Evolutionary conservation across 2,113 vertebrate species (phyloP).

Genomic region (Ictidomys tridecemlineatus): DNA sequence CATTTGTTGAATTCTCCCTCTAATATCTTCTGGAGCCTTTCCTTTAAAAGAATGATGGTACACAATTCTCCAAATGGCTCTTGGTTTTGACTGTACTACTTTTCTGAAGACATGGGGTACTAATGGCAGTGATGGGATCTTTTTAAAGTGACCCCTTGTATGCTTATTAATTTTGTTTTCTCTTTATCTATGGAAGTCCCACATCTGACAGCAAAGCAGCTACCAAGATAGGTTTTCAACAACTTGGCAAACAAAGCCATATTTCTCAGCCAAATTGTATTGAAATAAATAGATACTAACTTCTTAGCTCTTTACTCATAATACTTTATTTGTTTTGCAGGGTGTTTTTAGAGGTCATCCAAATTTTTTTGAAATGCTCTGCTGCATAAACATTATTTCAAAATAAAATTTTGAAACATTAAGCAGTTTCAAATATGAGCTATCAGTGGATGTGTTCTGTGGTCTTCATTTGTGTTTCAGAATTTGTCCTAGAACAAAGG

Average conservation of each 20-base stretch:
- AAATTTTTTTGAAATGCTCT: constrained; percentile 58
- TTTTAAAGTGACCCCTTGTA: neutral
- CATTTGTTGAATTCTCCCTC: neutral
- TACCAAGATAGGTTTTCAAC: constrained; percentile 7
- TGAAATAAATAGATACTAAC: constrained; percentile 70
- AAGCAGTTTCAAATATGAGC: constrained; percentile 35
- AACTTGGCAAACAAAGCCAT: constrained; percentile 61
- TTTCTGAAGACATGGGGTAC: neutral
- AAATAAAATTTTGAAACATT: constrained; percentile 61
- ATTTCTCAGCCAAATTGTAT: constrained; percentile 52
- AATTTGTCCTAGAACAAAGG: constrained; percentile 54
- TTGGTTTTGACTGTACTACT: constrained; percentile 14
- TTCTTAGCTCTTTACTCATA: constrained; percentile 52
- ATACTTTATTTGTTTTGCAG: constrained; percentile 64
- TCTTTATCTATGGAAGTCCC: neutral
- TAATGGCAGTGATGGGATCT: neutral
- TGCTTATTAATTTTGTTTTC: constrained; percentile 55
- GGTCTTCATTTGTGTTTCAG: constrained; percentile 53
- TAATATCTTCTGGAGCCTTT: neutral
- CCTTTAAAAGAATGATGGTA: constrained; percentile 6
- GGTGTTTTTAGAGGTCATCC: constrained; percentile 59
- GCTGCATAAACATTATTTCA: constrained; percentile 29
- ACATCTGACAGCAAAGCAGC: constrained; percentile 42
- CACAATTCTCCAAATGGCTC: neutral
- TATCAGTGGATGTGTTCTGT: neutral